These are phyloP conservation scores for Neodon shergylaensis DNA, from an alignment of 2,113 vertebrate species.

Conservation along the genomic window DNA sequence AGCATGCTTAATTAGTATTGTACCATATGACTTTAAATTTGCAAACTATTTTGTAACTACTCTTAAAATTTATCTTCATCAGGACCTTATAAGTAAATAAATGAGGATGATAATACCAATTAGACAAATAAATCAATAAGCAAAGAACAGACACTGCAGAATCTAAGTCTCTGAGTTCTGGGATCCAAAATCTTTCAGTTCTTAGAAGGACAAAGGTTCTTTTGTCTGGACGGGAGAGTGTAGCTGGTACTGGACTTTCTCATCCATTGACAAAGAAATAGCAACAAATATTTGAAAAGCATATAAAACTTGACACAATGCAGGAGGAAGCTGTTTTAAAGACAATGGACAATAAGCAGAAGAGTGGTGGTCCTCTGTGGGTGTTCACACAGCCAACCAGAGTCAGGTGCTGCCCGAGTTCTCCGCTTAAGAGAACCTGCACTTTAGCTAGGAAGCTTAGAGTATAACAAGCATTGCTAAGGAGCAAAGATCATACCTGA, in stretches of 20 bases:
- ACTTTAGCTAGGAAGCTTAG: neutral
- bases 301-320: neutral
- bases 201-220: neutral
- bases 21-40: neutral
- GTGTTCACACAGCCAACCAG: accelerated
- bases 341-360: neutral
- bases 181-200: neutral
- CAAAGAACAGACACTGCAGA: neutral
- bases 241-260: neutral
- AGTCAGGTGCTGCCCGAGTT: neutral
- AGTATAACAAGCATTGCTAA: neutral
- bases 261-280: neutral
- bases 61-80: neutral
- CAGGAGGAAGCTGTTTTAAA: neutral
- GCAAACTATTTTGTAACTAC: neutral
- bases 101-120: neutral
- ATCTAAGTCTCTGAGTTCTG: neutral
- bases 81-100: neutral
- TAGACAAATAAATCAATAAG: neutral
- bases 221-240: neutral
- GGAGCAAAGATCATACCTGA: neutral
- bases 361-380: too few species aligned
- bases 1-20: constrained; percentile 2
- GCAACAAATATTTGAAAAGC: neutral
- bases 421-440: neutral